Evolutionary conservation across 1,140 invertebrate species (phyloP), one percentile per base, ranked within the genome.

Genomic region (Drosophila lacertosa): DNA sequence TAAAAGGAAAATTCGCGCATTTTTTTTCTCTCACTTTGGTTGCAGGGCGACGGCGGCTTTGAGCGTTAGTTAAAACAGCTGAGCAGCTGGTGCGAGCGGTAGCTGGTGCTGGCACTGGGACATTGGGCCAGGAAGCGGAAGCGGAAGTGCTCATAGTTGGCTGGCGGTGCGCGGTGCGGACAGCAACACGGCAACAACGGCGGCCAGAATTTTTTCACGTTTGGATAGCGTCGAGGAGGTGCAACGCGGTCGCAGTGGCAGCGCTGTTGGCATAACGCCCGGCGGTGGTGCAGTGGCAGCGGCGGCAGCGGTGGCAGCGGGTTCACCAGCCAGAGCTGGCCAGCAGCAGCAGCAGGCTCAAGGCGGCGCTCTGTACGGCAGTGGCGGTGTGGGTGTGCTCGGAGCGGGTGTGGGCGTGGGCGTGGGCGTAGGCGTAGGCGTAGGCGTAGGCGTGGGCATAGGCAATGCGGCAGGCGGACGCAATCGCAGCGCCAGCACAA

Each of bases 201-300:
- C 89, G 89, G 89, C 89, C 72, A 80, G 89, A 89, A 86, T 90
- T 73, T 90, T 89, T 68, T 90, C 89, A 53, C 89, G 89, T 83
- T 90, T 89, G 78, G 89, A 90, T 83, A 88, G 81, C 65, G 75
- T 90, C 73, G 89, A 90, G 73, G 89, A 86, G 89, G 78, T 88
- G 89, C 77, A 90, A 84, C 89, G 76, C 63, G 64, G 81, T 77
- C 82, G 88, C 77, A 90, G 88, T 90, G 88, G 88, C 89, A 90
- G 88, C 88, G 82, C 88, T 65, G 77, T 88, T 59, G 88, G 81
- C 71, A 82, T 89, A 86, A 60, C 70, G 60, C 65, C 65, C 59
- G 44, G 62, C 47, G 53, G 54, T 44, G 67, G 53, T 29, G 48
- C 59, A 62, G 29, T 51, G 59, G 66, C 66, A 71, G 63, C 72